Evolutionary conservation across 37 sponge, comb jelly and placozoan genomes (phyloP).

Genomic region (Chondrosia reniformis): DNA sequence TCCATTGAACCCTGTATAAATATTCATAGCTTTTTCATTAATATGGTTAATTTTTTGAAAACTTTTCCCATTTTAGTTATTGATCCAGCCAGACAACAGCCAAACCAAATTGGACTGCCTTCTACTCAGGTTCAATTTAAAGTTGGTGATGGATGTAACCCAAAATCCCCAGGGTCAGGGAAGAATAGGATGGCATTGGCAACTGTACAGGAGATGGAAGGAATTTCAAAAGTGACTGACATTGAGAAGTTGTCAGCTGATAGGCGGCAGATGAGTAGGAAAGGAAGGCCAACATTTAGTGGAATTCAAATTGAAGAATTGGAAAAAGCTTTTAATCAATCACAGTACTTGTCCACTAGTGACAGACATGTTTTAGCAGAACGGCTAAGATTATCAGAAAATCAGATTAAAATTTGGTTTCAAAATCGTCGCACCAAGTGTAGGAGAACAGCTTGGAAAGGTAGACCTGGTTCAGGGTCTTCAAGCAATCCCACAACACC

Average conservation of each 20-base stretch:
- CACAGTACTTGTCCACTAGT: slow-evolving; percentile 73
- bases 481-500: slow-evolving; percentile 10
- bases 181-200: background rate
- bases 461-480: slow-evolving; percentile 12
- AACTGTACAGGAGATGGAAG: background rate
- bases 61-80: too few species aligned
- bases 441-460: slow-evolving; percentile 72
- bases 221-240: background rate
- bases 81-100: slow-evolving; percentile 20
- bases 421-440: slow-evolving; percentile 83
- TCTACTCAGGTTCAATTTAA: background rate
- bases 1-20: slow-evolving; percentile 22
- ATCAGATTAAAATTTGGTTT: slow-evolving; percentile 83
- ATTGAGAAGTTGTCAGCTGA: slow-evolving; percentile 10
- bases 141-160: background rate
- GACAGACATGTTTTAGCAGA: slow-evolving; percentile 66
- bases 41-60: too few species aligned
- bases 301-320: slow-evolving; percentile 76
- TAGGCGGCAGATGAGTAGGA: slow-evolving; percentile 24
- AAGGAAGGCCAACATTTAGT: slow-evolving; percentile 73
- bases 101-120: background rate
- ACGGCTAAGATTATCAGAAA: slow-evolving; percentile 58
- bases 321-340: slow-evolving; percentile 66
- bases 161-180: slow-evolving; percentile 7
- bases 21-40: slow-evolving; percentile 9